A percentile compares a stretch with the other conserved stretches of the same genome.
Evolutionary conservation across 1,140 invertebrate genomes (phyloP).

Genomic region (Drosophila kohkoa): DNA sequence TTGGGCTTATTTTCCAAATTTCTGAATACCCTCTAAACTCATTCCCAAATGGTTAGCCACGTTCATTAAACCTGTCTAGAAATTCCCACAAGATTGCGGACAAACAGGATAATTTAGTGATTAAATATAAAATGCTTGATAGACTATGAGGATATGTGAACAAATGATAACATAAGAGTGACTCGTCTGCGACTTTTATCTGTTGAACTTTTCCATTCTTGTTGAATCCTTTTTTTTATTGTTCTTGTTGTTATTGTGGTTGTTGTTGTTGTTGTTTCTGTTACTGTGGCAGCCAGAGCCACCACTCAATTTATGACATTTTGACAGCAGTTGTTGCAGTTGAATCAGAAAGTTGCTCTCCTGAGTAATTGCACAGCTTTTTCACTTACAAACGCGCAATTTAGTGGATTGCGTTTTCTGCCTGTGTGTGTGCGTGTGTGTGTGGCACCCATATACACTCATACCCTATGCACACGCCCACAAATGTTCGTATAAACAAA

Average conservation of each 20-base stretch:
- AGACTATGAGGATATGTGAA: not conserved
- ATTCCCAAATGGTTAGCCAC: not conserved
- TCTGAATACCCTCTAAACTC: slow-evolving; percentile 17
- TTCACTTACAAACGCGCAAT: slow-evolving; percentile 77
- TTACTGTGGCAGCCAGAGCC: slow-evolving; percentile 43
- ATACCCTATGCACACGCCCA: not conserved
- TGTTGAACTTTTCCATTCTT: slow-evolving; percentile 17
- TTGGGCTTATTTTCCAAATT: slow-evolving; percentile 32
- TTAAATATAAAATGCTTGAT: not conserved
- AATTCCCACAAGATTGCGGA: not conserved
- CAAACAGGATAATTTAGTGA: not conserved
- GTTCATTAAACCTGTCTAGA: not conserved
- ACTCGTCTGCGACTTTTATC: slow-evolving; percentile 9
- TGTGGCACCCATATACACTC: not conserved
- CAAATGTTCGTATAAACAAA: not conserved
- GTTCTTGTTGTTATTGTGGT: slow-evolving; percentile 15
- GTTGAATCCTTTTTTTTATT: slow-evolving; percentile 33
- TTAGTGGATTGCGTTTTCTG: slow-evolving; percentile 68
- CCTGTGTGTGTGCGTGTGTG: slow-evolving; percentile 2
- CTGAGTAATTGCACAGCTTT: slow-evolving; percentile 79
- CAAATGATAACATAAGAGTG: slow-evolving; percentile 28
- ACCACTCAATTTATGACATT: slow-evolving; percentile 79
- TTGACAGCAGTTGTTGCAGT: slow-evolving; percentile 83
- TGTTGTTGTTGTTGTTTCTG: slow-evolving; percentile 22
- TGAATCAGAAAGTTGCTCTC: slow-evolving; percentile 78